Percentiles rank a stretch among this genome's conserved stretches.
Evolutionary conservation across 2,888 invertebrate species (phyloP).

Genomic region (Lacanobia oleracea): DNA sequence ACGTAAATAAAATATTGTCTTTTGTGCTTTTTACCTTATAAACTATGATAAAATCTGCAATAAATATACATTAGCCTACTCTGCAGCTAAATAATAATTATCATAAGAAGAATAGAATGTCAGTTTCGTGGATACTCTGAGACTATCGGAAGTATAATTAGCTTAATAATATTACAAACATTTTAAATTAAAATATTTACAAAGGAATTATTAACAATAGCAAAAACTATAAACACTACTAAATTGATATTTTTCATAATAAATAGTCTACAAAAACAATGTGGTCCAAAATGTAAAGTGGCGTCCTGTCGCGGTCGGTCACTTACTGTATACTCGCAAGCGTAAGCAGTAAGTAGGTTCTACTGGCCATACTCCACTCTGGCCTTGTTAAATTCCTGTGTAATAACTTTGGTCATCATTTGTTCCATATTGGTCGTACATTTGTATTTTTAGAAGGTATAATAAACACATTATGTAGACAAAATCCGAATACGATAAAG

Average conservation of each 20-base stretch:
- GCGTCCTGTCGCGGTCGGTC: constrained; percentile 74
- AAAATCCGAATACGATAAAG: constrained; percentile 67
- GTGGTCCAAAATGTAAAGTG: constrained; percentile 81
- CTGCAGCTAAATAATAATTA: constrained; percentile 76
- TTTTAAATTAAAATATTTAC: constrained; percentile 86
- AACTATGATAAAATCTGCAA: constrained; percentile 82
- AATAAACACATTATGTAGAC: constrained; percentile 64
- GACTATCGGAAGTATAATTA: constrained; percentile 71
- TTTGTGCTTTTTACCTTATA: constrained; percentile 85
- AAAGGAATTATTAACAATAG: constrained; percentile 86
- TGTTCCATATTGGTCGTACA: constrained; percentile 81
- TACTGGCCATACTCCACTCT: constrained; percentile 55
- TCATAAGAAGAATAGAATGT: constrained; percentile 71
- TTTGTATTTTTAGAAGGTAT: constrained; percentile 60
- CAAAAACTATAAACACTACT: constrained; percentile 87
- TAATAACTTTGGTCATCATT: constrained; percentile 86
- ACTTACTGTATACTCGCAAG: constrained; percentile 49
- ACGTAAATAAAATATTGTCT: constrained; percentile 86
- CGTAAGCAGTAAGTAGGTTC: constrained; percentile 26
- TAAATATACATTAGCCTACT: constrained; percentile 85
- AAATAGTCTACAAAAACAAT: constrained; percentile 87
- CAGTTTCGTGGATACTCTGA: constrained; percentile 71
- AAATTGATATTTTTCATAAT: constrained; percentile 86
- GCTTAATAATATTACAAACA: constrained; percentile 77
- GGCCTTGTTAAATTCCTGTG: constrained; percentile 81